phyloP scores from a whole-genome alignment of 2,888 invertebrate species.

The Sesamia inferens region DNA sequence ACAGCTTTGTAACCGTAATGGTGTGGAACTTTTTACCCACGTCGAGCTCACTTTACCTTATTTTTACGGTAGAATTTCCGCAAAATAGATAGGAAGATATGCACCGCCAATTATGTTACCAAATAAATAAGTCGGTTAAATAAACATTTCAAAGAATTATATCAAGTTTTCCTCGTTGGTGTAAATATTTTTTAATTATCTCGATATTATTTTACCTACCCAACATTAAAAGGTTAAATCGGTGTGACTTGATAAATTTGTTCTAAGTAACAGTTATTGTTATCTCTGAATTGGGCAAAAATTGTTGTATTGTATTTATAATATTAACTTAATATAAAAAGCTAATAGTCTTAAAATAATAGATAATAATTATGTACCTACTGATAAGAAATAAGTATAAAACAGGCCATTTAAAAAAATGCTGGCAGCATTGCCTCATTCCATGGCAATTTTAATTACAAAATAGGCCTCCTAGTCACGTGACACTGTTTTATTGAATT shows the following conservation, averaged over 20 bases:
- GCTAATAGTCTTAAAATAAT: no score
- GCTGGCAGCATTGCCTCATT: no score
- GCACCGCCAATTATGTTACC: background rate
- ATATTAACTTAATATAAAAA: no score
- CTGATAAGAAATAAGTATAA: no score
- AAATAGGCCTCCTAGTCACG: no score
- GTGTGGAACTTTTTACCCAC: background rate
- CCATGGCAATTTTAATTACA: no score
- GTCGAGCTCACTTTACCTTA: background rate
- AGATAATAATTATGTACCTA: no score
- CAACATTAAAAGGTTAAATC: slow-evolving; percentile 12
- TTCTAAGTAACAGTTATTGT: slow-evolving; percentile 16
- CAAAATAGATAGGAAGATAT: background rate
- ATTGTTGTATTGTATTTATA: slow-evolving; percentile 12
- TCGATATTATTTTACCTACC: background rate
- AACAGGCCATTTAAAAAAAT: no score
- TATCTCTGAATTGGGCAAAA: background rate
- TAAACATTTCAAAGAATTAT: background rate
- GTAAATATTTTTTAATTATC: slow-evolving; percentile 18
- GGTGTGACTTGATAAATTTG: slow-evolving; percentile 33
- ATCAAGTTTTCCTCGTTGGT: background rate
- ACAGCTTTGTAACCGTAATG: background rate
- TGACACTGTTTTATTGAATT: background rate
- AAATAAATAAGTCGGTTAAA: no score
- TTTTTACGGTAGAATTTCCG: background rate